A percentile compares a stretch with the other conserved stretches of the same genome.
phyloP scores from a whole-genome alignment of 2,797 vertebrate genomes.

The Loris lydekkerianus region DNA sequence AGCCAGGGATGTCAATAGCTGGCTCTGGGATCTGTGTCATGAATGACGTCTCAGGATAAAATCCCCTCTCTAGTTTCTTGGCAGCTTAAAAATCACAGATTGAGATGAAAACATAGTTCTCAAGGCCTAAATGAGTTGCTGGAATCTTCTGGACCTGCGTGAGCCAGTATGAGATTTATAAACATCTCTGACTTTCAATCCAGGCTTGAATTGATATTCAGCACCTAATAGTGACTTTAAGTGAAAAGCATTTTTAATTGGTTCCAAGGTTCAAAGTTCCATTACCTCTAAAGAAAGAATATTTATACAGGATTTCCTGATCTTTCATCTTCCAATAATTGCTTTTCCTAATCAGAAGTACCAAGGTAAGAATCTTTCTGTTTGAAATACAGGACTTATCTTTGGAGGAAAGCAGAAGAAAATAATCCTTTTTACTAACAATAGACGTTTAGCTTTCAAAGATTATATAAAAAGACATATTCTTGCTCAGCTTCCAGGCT shows the following conservation, averaged over 20 bases:
- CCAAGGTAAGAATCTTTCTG: slow-evolving; percentile 25
- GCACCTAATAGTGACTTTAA: not conserved
- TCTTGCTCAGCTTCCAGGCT: slow-evolving; percentile 16
- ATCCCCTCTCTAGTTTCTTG: slow-evolving; percentile 32
- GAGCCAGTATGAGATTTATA: slow-evolving; percentile 55
- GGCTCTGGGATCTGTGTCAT: slow-evolving; percentile 57
- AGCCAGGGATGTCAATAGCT: slow-evolving; percentile 53
- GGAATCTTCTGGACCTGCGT: slow-evolving; percentile 62
- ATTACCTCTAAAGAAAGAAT: slow-evolving; percentile 7
- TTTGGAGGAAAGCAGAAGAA: slow-evolving; percentile 34
- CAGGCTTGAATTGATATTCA: slow-evolving; percentile 60
- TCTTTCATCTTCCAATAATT: slow-evolving; percentile 37
- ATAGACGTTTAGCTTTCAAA: slow-evolving; percentile 67
- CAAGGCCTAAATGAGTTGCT: slow-evolving; percentile 13
- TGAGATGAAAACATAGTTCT: slow-evolving; percentile 69
- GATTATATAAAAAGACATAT: slow-evolving; percentile 17
- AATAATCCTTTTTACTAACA: slow-evolving; percentile 47
- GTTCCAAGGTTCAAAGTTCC: slow-evolving; percentile 27
- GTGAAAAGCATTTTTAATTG: slow-evolving; percentile 61
- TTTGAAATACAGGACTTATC: slow-evolving; percentile 61
- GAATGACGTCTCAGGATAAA: slow-evolving; percentile 61
- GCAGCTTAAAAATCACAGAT: slow-evolving; percentile 65
- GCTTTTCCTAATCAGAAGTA: slow-evolving; percentile 65
- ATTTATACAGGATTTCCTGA: not conserved
- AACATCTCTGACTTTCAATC: slow-evolving; percentile 58